phyloP scores from a whole-genome alignment of 2,797 vertebrate species.

The Sylvilagus floridanus region DNA sequence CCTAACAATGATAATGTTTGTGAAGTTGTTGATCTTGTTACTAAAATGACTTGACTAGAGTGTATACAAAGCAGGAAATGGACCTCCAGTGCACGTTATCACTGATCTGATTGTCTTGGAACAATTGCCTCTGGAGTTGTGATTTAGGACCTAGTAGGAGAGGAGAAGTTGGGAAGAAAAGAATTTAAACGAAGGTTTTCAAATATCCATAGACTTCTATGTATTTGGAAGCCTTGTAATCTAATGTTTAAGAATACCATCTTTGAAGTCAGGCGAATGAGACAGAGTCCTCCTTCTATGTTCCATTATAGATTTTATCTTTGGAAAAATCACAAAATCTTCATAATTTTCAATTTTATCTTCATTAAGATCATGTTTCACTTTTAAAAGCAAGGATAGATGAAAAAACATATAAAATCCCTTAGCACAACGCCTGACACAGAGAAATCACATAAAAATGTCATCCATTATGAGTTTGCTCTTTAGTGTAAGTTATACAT shows the following conservation, averaged over 20 bases:
- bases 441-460: background rate
- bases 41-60: background rate
- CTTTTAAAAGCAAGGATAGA: background rate
- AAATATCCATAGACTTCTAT: background rate
- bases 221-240: background rate
- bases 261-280: background rate
- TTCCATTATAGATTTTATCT: background rate
- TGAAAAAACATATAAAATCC: background rate
- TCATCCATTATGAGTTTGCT: background rate
- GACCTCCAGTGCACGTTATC: background rate
- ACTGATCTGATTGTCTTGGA: background rate
- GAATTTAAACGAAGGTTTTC: background rate
- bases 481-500: background rate
- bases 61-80: background rate
- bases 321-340: background rate
- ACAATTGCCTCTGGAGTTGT: background rate
- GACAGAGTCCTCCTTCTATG: background rate
- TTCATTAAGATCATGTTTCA: background rate
- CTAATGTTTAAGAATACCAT: background rate
- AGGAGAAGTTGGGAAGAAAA: background rate
- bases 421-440: background rate
- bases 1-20: background rate
- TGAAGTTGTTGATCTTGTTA: background rate
- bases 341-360: background rate
- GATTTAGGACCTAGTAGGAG: background rate